Percentiles rank a stretch among this genome's conserved stretches.
These are phyloP conservation scores for Antheraea yamamai DNA, from an alignment of 2,888 invertebrate species.

Conservation along the genomic window DNA sequence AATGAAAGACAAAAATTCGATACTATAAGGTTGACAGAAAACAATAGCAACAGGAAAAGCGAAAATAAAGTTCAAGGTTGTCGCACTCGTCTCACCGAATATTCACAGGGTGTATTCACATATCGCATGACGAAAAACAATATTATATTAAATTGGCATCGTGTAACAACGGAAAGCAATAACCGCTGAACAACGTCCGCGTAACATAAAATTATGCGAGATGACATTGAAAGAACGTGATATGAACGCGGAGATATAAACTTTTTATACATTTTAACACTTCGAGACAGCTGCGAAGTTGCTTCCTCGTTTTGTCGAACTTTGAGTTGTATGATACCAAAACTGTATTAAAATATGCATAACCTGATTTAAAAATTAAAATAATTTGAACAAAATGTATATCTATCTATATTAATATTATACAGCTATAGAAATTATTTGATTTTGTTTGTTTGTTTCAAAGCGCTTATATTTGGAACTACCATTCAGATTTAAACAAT, in stretches of 20 bases:
- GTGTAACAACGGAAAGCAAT: constrained; percentile 47
- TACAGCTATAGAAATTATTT: not conserved
- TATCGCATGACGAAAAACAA: constrained; percentile 61
- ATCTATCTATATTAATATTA: not conserved
- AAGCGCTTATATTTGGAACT: too few species aligned
- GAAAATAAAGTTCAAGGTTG: constrained; percentile 72
- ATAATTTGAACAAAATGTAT: not conserved
- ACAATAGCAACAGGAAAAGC: constrained; percentile 67
- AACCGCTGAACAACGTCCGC: constrained; percentile 30
- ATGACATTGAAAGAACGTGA: constrained; percentile 53
- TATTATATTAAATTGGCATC: constrained; percentile 25
- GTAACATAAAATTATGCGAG: constrained; percentile 43
- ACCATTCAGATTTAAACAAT: too few species aligned
- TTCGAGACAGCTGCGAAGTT: constrained; percentile 16
- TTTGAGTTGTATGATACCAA: not conserved
- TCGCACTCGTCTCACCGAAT: constrained; percentile 62
- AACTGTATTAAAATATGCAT: not conserved
- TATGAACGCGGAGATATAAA: constrained; percentile 43
- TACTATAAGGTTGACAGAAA: constrained; percentile 43
- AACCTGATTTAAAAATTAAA: not conserved
- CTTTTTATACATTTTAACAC: constrained; percentile 39
- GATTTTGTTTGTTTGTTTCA: too few species aligned
- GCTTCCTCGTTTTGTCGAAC: not conserved
- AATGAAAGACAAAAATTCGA: not conserved
- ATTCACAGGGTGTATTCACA: constrained; percentile 70